A percentile compares a stretch with the other conserved stretches of the same genome.
phyloP scores from a whole-genome alignment of 2,888 invertebrate species.

The Scelioninae gen. 1 region DNA sequence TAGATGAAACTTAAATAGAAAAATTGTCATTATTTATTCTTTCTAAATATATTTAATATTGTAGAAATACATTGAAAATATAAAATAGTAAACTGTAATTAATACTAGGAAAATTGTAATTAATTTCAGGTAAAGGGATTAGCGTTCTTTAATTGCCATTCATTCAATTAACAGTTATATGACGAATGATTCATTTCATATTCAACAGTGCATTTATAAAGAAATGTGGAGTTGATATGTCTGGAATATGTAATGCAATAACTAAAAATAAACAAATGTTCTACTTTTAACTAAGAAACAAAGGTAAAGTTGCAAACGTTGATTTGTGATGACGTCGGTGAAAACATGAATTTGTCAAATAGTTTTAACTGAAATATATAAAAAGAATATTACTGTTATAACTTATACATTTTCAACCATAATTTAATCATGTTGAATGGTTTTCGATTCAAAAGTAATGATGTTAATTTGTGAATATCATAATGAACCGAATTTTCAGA shows the following conservation, averaged over 20 bases:
- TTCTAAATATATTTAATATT: too few species aligned
- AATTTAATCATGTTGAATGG: too few species aligned
- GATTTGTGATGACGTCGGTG: slow-evolving; percentile 14
- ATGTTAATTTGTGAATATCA: too few species aligned
- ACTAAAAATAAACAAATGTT: slow-evolving; percentile 31
- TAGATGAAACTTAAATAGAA: too few species aligned
- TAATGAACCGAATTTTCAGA: too few species aligned
- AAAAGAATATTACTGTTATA: neutral
- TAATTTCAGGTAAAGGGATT: too few species aligned
- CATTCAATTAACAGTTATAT: neutral
- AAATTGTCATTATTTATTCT: too few species aligned
- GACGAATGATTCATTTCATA: slow-evolving; percentile 7
- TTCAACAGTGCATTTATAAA: slow-evolving; percentile 21
- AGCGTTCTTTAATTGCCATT: neutral
- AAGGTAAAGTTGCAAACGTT: slow-evolving; percentile 3
- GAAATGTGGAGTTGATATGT: slow-evolving; percentile 18
- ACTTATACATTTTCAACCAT: too few species aligned
- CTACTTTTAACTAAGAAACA: slow-evolving; percentile 13
- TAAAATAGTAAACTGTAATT: too few species aligned
- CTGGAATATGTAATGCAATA: slow-evolving; percentile 36
- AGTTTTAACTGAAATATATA: slow-evolving; percentile 2
- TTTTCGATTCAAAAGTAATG: too few species aligned
- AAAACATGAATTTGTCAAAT: slow-evolving; percentile 1
- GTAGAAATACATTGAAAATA: too few species aligned
- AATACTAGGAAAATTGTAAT: too few species aligned